Evolutionary conservation across 2,888 invertebrate species (phyloP).

Genomic region (Plemyria rubiginata): DNA sequence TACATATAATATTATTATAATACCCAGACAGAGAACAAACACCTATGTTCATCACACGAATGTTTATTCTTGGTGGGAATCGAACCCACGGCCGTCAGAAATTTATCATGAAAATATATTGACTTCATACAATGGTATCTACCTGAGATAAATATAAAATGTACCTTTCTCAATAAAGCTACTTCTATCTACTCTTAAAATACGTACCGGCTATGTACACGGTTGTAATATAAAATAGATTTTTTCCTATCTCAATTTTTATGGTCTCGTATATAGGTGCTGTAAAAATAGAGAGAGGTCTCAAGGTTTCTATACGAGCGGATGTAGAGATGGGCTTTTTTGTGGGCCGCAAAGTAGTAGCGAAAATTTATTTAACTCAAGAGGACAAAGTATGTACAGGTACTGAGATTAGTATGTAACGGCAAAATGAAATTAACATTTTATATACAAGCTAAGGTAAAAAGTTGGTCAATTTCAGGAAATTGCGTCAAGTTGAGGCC

Average conservation of each 20-base stretch:
- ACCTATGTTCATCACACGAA: too few species aligned
- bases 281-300: constrained; percentile 17
- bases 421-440: constrained; percentile 2
- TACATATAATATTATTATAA: too few species aligned
- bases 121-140: neutral
- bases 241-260: constrained; percentile 30
- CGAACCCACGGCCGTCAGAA: too few species aligned
- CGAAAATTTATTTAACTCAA: neutral
- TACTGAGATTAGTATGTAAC: constrained; percentile 2
- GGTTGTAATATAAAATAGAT: constrained; percentile 12
- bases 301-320: constrained; percentile 17
- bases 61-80: too few species aligned
- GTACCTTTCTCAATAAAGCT: neutral
- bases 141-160: neutral
- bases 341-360: constrained; percentile 4
- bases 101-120: neutral
- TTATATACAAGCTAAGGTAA: constrained; percentile 10
- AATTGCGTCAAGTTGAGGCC: constrained; percentile 24
- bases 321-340: constrained; percentile 5
- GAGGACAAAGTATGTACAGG: neutral
- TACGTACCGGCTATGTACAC: neutral
- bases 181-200: neutral
- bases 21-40: too few species aligned
- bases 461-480: constrained; percentile 9
- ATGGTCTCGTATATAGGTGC: constrained; percentile 17